Conservation (phyloP, 2,797 vertebrate species). For the Antrozous pallidus region DNA sequence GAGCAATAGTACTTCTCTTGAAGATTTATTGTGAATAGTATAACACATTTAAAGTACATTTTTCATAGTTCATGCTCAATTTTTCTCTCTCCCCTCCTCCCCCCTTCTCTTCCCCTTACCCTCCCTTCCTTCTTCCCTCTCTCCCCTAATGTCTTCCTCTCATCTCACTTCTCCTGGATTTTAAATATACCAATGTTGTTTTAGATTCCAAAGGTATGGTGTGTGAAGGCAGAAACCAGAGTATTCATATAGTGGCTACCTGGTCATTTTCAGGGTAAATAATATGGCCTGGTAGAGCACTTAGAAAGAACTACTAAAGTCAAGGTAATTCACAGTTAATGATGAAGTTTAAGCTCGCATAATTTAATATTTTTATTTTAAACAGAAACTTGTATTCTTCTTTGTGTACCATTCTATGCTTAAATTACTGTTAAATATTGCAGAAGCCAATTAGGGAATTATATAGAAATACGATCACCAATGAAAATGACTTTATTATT, state of each 20-base stretch:
- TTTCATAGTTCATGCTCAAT: neutral
- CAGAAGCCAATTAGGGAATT: neutral
- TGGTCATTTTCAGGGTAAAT: slow-evolving; percentile 5
- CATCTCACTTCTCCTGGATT: neutral
- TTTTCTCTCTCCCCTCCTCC: neutral
- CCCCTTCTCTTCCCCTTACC: neutral
- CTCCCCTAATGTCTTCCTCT: accelerated
- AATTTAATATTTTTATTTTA: neutral
- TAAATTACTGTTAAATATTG: neutral
- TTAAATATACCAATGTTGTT: neutral
- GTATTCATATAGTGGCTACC: neutral
- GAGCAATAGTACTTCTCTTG: neutral
- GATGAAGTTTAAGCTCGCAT: neutral
- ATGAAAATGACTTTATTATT: neutral
- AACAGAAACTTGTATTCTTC: neutral
- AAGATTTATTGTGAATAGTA: neutral
- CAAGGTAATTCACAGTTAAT: neutral
- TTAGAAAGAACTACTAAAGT: neutral
- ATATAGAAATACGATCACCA: neutral
- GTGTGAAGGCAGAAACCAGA: neutral
- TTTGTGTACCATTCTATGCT: neutral
- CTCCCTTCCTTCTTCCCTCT: no score
- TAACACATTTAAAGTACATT: neutral
- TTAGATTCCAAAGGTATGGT: neutral
- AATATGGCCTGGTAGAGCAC: neutral